Evolutionary conservation across 2,888 invertebrate genomes (phyloP).

Genomic region (Parascotia fuliginaria): DNA sequence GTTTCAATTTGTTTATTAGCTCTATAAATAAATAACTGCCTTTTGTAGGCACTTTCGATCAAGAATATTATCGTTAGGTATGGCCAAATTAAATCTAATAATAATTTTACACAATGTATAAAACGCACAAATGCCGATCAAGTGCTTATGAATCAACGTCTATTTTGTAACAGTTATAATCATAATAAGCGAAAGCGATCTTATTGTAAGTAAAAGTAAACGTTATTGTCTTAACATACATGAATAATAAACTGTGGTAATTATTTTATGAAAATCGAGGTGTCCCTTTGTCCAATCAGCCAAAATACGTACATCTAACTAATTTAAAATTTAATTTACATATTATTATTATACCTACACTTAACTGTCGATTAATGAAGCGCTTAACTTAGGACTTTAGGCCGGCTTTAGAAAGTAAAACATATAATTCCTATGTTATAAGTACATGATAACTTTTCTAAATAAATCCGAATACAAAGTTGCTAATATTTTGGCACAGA

Average conservation of each 20-base stretch:
- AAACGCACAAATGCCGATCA: conserved; percentile 30
- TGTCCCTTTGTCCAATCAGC: conserved; percentile 36
- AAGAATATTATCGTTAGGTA: conserved; percentile 30
- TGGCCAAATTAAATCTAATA: conserved; percentile 28
- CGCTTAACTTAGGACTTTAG: conserved; percentile 14
- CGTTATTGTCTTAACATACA: conserved; percentile 42
- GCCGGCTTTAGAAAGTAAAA: conserved; percentile 29
- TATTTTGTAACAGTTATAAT: conserved; percentile 7
- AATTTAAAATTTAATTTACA: background rate
- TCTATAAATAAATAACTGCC: conserved; percentile 35
- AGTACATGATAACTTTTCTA: too few species aligned
- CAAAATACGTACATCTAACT: conserved; percentile 1
- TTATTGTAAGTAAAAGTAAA: conserved; percentile 21
- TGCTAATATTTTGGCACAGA: conserved; percentile 32
- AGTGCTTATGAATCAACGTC: conserved; percentile 11
- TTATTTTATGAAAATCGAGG: conserved; percentile 43
- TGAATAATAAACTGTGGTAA: conserved; percentile 16
- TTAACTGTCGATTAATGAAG: background rate
- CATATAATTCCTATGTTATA: too few species aligned
- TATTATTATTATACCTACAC: conserved; percentile 3
- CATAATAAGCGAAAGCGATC: conserved; percentile 29
- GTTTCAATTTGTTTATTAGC: conserved; percentile 44
- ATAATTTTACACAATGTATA: conserved; percentile 17
- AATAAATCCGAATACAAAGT: conserved; percentile 20
- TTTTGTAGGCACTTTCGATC: conserved; percentile 40